Base-by-base conservation (phyloP, 2,113 vertebrate genomes). In the Mastomys coucha region DNA sequence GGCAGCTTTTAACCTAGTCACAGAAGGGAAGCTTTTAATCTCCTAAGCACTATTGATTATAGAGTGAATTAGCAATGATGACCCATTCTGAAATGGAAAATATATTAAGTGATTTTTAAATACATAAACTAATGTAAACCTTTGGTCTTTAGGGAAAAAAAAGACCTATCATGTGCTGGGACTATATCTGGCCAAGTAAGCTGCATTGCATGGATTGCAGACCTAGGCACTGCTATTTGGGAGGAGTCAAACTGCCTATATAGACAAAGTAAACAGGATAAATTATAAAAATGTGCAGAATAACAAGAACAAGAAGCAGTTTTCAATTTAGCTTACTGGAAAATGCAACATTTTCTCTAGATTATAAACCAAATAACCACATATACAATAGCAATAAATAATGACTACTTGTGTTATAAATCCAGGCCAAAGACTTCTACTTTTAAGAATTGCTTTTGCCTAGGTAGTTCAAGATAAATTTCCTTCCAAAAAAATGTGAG, bases 401-500 rank as follows among this genome's bases (percentile, higher is more conserved):
- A 86, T 28, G 60, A 93, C 72, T 72, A 87, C 91, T 91, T 42
- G 81, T 86, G 78, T 53, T 95, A 73, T 77, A 36, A 69, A 84
- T 95, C 93, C 84, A 96, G 92, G 96, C 89, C 95, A 96, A 92
- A 95, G 90, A 93, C 75, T 90, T n/a, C 36, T n/a, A 88, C 70
- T 65, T 67, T 89, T 89, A 96, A 96, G 56, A 91, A 67, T 7
- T 7, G 26, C 91, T 93, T 96, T 91, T 93, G 95, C 81, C 81
- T 76, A 91, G 51, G 45, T 58, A 90, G 90, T 88, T 94, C 51
- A 77, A 70, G 76, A 20, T 80, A 92, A 95, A 20, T 58, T 51
- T 88, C 89, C 95, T 91, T 85, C 88, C 88, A 88, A 93, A 93
- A 89, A 94, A 94, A 56, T 42, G 58, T 95, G 24, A 80, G 51